Evolutionary conservation across 2,113 vertebrate genomes (phyloP).

Genomic region (Cavia porcellus): DNA sequence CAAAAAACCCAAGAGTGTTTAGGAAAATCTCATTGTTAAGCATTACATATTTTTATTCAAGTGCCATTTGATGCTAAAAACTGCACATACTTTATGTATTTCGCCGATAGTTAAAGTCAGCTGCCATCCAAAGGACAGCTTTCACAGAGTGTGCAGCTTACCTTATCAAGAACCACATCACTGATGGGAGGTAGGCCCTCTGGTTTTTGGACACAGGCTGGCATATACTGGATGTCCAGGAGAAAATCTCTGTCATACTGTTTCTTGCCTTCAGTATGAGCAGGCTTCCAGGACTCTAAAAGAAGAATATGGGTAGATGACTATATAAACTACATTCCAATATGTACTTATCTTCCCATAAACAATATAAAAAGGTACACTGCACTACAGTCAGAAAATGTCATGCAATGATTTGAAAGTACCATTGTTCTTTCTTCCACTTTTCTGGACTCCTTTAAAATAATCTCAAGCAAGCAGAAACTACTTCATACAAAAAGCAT

Average conservation of each 20-base stretch:
- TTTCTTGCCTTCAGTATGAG: conserved; percentile 92
- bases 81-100: neutral
- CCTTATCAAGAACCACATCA: conserved; percentile 99
- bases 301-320: conserved; percentile 61
- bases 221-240: conserved; percentile 96
- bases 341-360: neutral
- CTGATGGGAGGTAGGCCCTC: conserved; percentile 97
- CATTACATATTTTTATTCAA: conserved; percentile 1
- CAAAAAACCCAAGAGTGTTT: conserved; percentile 22
- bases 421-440: neutral
- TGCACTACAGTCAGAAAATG: neutral
- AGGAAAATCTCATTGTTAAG: conserved; percentile 31
- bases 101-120: conserved; percentile 28
- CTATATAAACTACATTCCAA: neutral
- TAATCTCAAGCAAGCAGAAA: neutral
- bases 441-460: neutral
- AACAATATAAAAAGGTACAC: neutral
- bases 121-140: neutral
- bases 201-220: conserved; percentile 95
- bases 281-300: conserved; percentile 88
- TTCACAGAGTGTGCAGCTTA: conserved; percentile 75
- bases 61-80: conserved; percentile 31
- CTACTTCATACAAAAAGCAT: neutral
- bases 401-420: neutral
- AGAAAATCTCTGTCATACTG: conserved; percentile 96